A percentile compares a stretch with the other conserved stretches of the same genome.
These are phyloP conservation scores for Drosophila bocki DNA, from an alignment of 1,140 invertebrate genomes.

Conservation along the genomic window DNA sequence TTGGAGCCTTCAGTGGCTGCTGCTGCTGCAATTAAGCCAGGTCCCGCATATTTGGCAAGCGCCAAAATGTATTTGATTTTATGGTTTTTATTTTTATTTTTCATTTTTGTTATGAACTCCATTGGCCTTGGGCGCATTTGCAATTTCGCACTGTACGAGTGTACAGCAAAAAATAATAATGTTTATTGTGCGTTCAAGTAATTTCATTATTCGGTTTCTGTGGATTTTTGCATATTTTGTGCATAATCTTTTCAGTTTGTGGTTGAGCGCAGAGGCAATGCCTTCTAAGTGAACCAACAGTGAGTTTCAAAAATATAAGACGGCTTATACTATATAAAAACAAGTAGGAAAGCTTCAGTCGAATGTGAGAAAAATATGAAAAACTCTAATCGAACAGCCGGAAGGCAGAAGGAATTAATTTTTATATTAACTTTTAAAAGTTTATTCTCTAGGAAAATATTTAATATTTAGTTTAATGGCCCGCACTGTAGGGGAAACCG, in stretches of 20 bases:
- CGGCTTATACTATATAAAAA: neutral
- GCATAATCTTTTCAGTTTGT: conserved; percentile 41
- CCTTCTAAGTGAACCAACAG: conserved; percentile 24
- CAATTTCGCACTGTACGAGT: conserved; percentile 65
- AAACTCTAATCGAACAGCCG: neutral
- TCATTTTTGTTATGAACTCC: conserved; percentile 66
- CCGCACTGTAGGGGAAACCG: conserved; percentile 5
- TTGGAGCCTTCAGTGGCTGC: conserved; percentile 30
- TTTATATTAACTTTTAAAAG: no score
- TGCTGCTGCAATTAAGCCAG: conserved; percentile 66
- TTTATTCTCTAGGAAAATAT: no score
- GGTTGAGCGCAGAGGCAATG: conserved; percentile 14
- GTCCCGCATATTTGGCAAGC: conserved; percentile 63
- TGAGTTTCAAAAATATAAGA: conserved; percentile 3
- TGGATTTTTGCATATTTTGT: conserved; percentile 60
- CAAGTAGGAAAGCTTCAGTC: neutral
- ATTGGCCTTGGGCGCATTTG: conserved; percentile 59
- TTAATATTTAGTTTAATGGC: neutral
- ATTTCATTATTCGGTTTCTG: conserved; percentile 58
- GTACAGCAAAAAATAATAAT: conserved; percentile 37
- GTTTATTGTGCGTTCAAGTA: conserved; percentile 48
- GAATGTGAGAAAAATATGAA: neutral
- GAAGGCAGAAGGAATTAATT: neutral
- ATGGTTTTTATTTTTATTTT: conserved; percentile 41
- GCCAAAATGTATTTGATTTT: conserved; percentile 63